Conservation (phyloP, 2,888 invertebrate species). For the Siphlonurus alternatus region DNA sequence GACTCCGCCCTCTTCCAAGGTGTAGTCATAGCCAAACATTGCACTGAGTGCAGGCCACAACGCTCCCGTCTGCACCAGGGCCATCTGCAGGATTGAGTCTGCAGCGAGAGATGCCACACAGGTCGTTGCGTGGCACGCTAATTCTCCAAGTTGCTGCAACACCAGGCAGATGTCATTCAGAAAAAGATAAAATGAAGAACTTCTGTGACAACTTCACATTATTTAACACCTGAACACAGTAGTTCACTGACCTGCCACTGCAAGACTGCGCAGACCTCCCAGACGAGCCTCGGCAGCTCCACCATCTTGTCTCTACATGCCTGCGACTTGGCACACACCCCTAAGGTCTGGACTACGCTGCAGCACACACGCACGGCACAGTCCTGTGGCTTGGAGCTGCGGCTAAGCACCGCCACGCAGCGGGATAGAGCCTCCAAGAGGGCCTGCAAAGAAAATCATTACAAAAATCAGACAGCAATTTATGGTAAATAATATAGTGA, state of each 20-base stretch:
- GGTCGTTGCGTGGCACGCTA: constrained; percentile 16
- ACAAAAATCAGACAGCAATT: constrained; percentile 1
- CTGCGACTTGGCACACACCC: constrained; percentile 89
- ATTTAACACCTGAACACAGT: constrained; percentile 8
- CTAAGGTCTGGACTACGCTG: constrained; percentile 80
- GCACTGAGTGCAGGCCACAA: constrained; percentile 82
- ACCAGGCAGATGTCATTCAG: constrained; percentile 5
- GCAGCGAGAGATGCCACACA: constrained; percentile 75
- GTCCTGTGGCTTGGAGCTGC: constrained; percentile 57
- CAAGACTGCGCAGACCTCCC: constrained; percentile 70
- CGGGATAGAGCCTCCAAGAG: constrained; percentile 82
- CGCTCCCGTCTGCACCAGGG: constrained; percentile 68
- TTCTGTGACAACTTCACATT: constrained; percentile 7
- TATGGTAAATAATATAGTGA: background rate
- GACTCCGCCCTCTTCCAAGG: constrained; percentile 90
- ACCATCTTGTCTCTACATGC: constrained; percentile 77
- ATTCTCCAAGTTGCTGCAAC: constrained; percentile 22
- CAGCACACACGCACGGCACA: constrained; percentile 80
- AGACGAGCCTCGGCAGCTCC: constrained; percentile 69
- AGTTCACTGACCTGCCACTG: constrained; percentile 66
- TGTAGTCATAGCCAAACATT: constrained; percentile 91
- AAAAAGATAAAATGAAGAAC: constrained; percentile 7
- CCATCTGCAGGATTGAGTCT: constrained; percentile 73
- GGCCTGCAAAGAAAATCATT: constrained; percentile 28
- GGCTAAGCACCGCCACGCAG: constrained; percentile 79